Conservation (phyloP, 1,140 invertebrate species). For the Zeugodacus cucurbitae region DNA sequence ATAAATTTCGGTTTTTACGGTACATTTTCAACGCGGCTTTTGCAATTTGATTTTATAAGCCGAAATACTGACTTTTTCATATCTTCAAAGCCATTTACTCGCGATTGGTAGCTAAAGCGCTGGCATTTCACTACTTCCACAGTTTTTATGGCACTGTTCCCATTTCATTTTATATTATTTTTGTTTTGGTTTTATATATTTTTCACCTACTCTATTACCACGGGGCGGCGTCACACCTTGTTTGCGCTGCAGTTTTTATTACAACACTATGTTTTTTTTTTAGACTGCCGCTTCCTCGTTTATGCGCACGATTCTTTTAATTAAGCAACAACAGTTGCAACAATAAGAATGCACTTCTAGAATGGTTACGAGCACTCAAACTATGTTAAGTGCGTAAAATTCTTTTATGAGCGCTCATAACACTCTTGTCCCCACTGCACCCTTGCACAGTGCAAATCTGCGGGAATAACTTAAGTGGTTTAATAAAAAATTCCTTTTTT, state of each 20-base stretch:
- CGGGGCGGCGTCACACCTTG: background rate
- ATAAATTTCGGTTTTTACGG: background rate
- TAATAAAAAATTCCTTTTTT: no score
- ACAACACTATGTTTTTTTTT: background rate
- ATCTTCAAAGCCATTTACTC: background rate
- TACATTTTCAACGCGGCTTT: background rate
- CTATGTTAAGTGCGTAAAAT: background rate
- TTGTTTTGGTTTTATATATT: background rate
- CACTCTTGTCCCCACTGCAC: no score
- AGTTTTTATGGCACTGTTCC: background rate
- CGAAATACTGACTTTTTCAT: background rate
- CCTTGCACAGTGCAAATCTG: no score
- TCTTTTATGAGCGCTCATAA: background rate
- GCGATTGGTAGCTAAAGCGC: background rate
- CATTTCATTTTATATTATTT: background rate
- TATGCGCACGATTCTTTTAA: background rate
- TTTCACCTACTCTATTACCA: background rate
- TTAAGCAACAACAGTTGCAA: background rate
- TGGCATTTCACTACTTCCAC: background rate
- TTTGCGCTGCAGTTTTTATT: background rate
- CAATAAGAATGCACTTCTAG: background rate
- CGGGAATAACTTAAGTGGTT: no score
- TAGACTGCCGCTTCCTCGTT: background rate
- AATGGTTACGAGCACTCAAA: background rate
- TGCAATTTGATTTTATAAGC: background rate